phyloP scores from a whole-genome alignment of 2,888 invertebrate genomes.

The Notodonta dromedarius region DNA sequence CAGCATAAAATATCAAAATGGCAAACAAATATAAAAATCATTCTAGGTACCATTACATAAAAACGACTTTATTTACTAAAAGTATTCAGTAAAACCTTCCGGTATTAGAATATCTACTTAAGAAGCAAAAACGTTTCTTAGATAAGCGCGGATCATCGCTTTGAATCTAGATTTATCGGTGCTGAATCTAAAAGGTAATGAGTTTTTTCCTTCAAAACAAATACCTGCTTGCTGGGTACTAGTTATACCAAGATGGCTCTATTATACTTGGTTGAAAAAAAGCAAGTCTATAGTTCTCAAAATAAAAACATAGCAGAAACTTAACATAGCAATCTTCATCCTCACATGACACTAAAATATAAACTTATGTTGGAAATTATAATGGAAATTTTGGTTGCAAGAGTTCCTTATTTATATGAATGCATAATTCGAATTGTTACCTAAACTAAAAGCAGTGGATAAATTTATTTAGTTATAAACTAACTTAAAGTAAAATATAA shows the following conservation, averaged over 20 bases:
- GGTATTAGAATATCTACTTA: not conserved
- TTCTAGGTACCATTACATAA: not conserved
- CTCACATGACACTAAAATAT: too few relatives aligned
- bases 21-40: not conserved
- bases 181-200: not conserved
- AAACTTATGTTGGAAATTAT: too few relatives aligned
- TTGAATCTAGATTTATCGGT: not conserved
- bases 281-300: not conserved
- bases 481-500: too few relatives aligned
- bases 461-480: too few relatives aligned
- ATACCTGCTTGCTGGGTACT: not conserved
- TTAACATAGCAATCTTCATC: too few relatives aligned
- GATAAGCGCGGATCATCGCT: not conserved
- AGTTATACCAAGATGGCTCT: slow-evolving; percentile 8
- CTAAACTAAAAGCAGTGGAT: too few relatives aligned
- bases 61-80: not conserved
- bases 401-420: too few relatives aligned
- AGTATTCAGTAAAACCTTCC: not conserved
- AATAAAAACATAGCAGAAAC: not conserved
- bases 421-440: too few relatives aligned
- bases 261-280: slow-evolving; percentile 1
- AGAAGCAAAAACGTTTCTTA: slow-evolving; percentile 1
- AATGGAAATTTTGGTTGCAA: too few relatives aligned
- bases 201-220: not conserved
- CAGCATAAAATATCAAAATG: too few relatives aligned